Evolutionary conservation across 1,140 invertebrate genomes (phyloP).

Genomic region (Varroa destructor): DNA sequence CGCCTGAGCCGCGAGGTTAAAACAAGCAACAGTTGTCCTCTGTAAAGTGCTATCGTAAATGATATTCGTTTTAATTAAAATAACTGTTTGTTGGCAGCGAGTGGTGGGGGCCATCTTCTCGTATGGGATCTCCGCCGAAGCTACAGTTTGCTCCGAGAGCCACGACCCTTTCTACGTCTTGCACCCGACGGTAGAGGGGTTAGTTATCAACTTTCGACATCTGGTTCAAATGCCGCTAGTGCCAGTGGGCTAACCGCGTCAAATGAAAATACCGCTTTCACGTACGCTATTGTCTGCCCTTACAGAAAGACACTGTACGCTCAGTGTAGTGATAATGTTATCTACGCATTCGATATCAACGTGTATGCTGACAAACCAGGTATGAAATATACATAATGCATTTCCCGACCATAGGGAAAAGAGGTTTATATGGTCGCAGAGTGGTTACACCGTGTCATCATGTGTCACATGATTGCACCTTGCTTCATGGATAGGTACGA

Average conservation of each 20-base stretch:
- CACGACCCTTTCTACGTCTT: conserved; percentile 4
- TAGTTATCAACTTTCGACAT: no score
- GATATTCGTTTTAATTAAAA: no score
- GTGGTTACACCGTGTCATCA: not conserved
- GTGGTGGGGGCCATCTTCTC: not conserved
- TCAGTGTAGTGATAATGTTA: conserved; percentile 12
- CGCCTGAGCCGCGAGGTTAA: no score
- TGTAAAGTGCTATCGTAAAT: no score
- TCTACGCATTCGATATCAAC: conserved; percentile 23
- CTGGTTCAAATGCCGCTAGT: no score
- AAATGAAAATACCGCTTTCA: conserved; percentile 2
- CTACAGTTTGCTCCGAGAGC: conserved; percentile 17
- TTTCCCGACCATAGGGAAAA: not conserved
- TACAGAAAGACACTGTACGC: conserved; percentile 6
- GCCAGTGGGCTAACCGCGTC: no score
- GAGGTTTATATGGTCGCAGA: not conserved
- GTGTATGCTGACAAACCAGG: conserved; percentile 17
- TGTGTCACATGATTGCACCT: no score
- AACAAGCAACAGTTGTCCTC: no score
- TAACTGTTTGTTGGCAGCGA: not conserved
- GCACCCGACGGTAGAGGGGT: not conserved
- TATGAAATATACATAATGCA: not conserved
- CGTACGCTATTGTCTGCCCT: conserved; percentile 20
- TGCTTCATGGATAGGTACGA: no score
- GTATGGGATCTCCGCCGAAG: conserved; percentile 22